Evolutionary conservation across 2,113 vertebrate species (phyloP), one percentile per base, ranked within the genome.

Genomic region (Lynx canadensis): DNA sequence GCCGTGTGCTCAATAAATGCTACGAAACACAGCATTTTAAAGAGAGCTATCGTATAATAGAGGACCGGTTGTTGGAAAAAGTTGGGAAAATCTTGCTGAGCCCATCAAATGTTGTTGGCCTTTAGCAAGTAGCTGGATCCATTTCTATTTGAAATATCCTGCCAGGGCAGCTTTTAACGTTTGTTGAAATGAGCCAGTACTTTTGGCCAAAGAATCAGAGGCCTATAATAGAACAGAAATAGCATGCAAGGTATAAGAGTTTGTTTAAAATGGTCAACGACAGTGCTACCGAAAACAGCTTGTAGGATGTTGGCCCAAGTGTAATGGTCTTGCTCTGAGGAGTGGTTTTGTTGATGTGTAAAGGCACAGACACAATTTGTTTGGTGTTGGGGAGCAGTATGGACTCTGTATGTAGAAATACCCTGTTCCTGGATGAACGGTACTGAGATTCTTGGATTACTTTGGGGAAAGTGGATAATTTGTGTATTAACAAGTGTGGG

Each of bases 211-310:
- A 41, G 41, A 16, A 48, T 29, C n/a, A 33, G 31, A 81, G 36
- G 36, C 57, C 38, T 3, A 2, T 2, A 4, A 31, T 15, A 0
- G 25, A 33, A 55, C n/a, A 52, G 60, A 83, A n/a, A 41, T 31
- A 50, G n/a, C 38, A 10, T 14, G n/a, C 14, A 1, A 18, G 7
- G 18, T 38, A 0, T 5, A 9, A 10, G 71, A 65, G 29, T 63
- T 10, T 14, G 8, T 76, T 80, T 21, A 19, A 85, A 13, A 82
- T 21, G 52, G 3, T 8, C 21, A 25, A 0, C 38, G 13, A 11
- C 25, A 4, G 5, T 5, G 38, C n/a, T n/a, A 1, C 21, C 18
- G 13, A 0, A 21, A 29, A 14, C 9, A 16, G 2, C 2, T 3
- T 8, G 13, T 23, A 3, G 13, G 11, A 18, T 0, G 8, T 3